A percentile compares a stretch with the other conserved stretches of the same genome.
Conservation (phyloP, 2,888 invertebrate genomes). For the Anticlea derivata region DNA sequence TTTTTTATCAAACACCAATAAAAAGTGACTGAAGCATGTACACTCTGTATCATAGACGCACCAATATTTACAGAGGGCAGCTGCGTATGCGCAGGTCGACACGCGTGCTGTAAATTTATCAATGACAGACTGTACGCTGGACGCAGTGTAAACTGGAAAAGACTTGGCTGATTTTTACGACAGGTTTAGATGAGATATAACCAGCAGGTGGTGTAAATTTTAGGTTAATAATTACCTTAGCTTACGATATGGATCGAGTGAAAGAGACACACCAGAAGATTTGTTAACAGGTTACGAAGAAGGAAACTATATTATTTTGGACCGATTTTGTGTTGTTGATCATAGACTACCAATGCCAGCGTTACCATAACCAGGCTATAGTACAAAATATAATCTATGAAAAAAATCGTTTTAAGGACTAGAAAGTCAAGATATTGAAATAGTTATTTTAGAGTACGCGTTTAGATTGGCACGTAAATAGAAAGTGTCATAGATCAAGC, state of each 20-base stretch:
- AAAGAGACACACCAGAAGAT: too few species aligned
- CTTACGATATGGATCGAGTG: too few species aligned
- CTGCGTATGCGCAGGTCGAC: conserved; percentile 51
- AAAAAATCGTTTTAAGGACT: too few species aligned
- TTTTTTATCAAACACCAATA: background rate
- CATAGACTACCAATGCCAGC: too few species aligned
- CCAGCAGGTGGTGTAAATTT: conserved; percentile 11
- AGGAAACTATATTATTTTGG: too few species aligned
- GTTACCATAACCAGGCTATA: too few species aligned
- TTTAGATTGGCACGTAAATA: conserved; percentile 31
- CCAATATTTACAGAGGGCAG: conserved; percentile 73
- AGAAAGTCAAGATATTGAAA: conserved; percentile 4
- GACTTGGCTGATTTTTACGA: conserved; percentile 14
- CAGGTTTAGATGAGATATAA: conserved; percentile 8
- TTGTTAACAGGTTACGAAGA: too few species aligned
- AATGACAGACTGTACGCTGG: conserved; percentile 53
- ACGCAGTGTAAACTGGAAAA: conserved; percentile 21
- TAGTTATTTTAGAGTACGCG: conserved; percentile 14
- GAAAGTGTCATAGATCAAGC: conserved; percentile 38
- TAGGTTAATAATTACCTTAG: too few species aligned
- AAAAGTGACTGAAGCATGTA: background rate
- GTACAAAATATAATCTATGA: too few species aligned
- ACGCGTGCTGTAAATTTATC: conserved; percentile 55
- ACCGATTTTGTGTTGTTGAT: too few species aligned
- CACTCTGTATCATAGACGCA: conserved; percentile 45